phyloP scores from a whole-genome alignment of 2,888 invertebrate species.

The Mimas tiliae region DNA sequence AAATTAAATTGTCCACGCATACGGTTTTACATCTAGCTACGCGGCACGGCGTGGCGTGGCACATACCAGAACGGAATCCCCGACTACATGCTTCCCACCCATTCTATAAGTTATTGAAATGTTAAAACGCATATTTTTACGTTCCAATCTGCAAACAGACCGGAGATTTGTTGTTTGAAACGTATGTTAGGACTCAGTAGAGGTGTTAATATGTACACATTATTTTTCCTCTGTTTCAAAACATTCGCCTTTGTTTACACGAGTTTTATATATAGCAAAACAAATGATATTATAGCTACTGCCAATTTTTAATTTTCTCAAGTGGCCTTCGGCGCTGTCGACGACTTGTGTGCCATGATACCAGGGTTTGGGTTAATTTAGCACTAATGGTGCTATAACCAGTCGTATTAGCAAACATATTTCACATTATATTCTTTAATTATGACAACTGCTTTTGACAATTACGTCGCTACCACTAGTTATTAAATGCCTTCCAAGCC shows the following conservation, averaged over 20 bases:
- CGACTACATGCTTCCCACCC: constrained; percentile 4
- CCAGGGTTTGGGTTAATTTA: background rate
- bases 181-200: constrained; percentile 1
- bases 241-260: constrained; percentile 5
- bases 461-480: too few species aligned
- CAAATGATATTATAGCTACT: background rate
- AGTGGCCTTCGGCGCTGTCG: background rate
- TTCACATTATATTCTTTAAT: too few species aligned
- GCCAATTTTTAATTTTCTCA: background rate
- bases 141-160: constrained; percentile 16
- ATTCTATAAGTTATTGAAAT: constrained; percentile 16
- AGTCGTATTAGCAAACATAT: background rate
- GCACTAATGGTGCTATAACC: background rate
- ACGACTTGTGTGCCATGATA: background rate
- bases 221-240: constrained; percentile 2
- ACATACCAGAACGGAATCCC: background rate
- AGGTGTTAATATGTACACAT: constrained; percentile 6
- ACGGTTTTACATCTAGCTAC: background rate
- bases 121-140: constrained; percentile 18
- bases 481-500: too few species aligned
- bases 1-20: background rate
- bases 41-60: background rate
- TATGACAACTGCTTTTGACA: too few species aligned
- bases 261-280: background rate
- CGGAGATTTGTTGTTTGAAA: constrained; percentile 5